These are phyloP conservation scores for Mallotus villosus DNA, from an alignment of 2,797 vertebrate genomes.

Conservation along the genomic window DNA sequence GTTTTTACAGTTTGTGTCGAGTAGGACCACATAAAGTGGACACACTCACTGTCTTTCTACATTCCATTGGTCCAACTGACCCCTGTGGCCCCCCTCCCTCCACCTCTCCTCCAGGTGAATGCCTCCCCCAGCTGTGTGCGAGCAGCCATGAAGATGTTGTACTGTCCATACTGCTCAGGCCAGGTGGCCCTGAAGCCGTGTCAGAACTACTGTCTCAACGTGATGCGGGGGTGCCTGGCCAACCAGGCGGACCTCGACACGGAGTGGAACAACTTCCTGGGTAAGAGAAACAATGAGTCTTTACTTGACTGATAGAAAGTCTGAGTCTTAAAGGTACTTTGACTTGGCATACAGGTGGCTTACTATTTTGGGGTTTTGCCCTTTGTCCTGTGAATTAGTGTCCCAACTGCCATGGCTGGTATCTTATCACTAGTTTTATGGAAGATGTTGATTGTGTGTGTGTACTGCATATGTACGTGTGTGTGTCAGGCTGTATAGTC, in stretches of 20 bases:
- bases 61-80: neutral
- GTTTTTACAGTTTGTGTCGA: neutral
- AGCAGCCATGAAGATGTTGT: conserved; percentile 93
- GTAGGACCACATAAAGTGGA: too few species aligned
- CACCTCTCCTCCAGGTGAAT: conserved; percentile 77
- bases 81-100: neutral
- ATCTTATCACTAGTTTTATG: too few species aligned
- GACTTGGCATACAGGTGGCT: too few species aligned
- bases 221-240: conserved; percentile 94
- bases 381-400: too few species aligned
- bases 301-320: neutral
- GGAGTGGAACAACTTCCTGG: conserved; percentile 97
- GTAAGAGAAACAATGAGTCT: conserved; percentile 67
- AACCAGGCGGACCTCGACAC: conserved; percentile 93
- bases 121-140: conserved; percentile 85
- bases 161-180: conserved; percentile 92
- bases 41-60: too few species aligned
- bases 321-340: too few species aligned
- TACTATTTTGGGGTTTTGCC: too few species aligned
- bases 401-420: too few species aligned
- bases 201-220: conserved; percentile 96
- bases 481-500: neutral
- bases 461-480: neutral
- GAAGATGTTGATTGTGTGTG: neutral
- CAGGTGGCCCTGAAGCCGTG: conserved; percentile 92